Base-by-base conservation (phyloP, 2,797 vertebrate species). In the Streptopelia turtur region DNA sequence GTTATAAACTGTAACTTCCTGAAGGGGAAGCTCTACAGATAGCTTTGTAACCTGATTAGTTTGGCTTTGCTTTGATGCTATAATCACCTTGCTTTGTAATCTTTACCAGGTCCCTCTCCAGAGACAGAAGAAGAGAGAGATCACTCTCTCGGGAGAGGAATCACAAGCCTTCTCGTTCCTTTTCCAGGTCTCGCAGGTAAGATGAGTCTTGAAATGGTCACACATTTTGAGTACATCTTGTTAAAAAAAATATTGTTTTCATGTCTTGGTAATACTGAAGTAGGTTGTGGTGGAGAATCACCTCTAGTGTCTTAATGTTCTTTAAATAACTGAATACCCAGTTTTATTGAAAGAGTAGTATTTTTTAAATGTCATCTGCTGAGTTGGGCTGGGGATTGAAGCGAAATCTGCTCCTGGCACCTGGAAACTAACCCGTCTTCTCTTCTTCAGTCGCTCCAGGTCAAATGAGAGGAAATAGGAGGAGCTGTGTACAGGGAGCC, bases 151-250 rank as follows among this genome's bases (percentile, higher is more conserved):
- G 98, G 97, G 99, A 99, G 95, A 99, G 99, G 98, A 99, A 98
- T 96, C 98, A 98, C 90, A 99, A 99, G 98, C 99, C 98, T 68
- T 99, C 99, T 79, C 98, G 98, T 92, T 99, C 99, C 49, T 99
- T 99, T 93, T 99, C 99, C 94, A 98, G 99, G 97, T 99, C 99
- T 96, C 99, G 98, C 96, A 99, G 99, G 99, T 99, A 93, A 33
- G 95, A n/a, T 10, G 60, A 11, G 50, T 10, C 28, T 31, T 3
- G 5, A 3, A 5, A 13, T 11, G 22, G 13, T 14, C 16, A 1
- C 6, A 27, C 12, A 2, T 60, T 72, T 33, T 30, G 30, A 47
- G n/a, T 20, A 13, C 28, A 5, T 4, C 2, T 27, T 27, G 11
- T 6, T 43, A 43, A 43, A 43, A 8, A 22, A 41, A 41, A 41